Conservation (phyloP, 1,140 invertebrate genomes). For the Camponotus vicinus region DNA sequence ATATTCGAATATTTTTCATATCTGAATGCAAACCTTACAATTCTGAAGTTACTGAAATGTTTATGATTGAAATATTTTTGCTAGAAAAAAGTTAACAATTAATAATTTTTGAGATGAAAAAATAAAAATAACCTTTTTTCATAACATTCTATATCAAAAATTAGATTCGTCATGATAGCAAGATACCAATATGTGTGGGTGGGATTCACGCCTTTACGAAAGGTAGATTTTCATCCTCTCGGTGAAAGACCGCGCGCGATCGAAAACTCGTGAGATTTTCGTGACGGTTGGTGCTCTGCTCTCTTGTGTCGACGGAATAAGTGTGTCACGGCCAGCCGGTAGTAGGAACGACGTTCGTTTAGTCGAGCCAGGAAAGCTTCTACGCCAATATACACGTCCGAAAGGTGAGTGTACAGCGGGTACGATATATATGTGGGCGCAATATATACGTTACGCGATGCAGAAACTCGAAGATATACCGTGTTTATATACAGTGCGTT, state of each 20-base stretch:
- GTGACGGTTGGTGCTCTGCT: slow-evolving; percentile 70
- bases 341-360: slow-evolving; percentile 77
- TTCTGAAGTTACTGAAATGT: neutral
- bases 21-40: neutral
- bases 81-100: too few species aligned
- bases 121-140: neutral
- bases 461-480: neutral
- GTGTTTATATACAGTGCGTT: slow-evolving; percentile 50
- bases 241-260: slow-evolving; percentile 27
- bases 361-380: slow-evolving; percentile 76
- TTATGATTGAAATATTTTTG: too few species aligned
- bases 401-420: slow-evolving; percentile 75
- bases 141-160: neutral
- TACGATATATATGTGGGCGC: slow-evolving; percentile 14
- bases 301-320: slow-evolving; percentile 74
- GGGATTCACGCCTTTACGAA: neutral
- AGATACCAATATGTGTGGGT: neutral
- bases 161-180: neutral
- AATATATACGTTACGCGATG: slow-evolving; percentile 33
- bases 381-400: slow-evolving; percentile 71
- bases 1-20: neutral
- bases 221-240: neutral
- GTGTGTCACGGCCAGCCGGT: slow-evolving; percentile 81
- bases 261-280: slow-evolving; percentile 71
- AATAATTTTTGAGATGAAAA: neutral